Base-by-base conservation (phyloP, 2,888 invertebrate genomes). In the Meteorus cinctellus region DNA sequence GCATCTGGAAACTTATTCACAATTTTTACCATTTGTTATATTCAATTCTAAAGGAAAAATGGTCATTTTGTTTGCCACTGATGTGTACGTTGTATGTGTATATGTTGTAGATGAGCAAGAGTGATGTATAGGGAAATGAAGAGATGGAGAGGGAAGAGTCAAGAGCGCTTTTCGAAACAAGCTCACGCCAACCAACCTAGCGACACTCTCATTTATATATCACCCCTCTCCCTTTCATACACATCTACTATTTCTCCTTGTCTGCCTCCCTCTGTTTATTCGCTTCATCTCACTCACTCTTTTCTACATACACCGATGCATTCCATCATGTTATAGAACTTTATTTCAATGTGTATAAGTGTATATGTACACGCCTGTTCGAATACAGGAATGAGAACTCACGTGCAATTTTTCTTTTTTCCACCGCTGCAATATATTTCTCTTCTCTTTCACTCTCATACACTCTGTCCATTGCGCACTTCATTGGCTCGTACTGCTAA, bases 191-290 rank as follows among this genome's bases (percentile, higher is more conserved):
- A 72, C 27, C 8, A 45, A 27, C 72, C 80, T 74, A 76, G 78
- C 79, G 81, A 82, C 81, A 81, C 80, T 81, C 79, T 80, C 78
- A 78, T 82, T 81, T 79, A 77, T 82, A 76, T 77, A 76, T 77
- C 72, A 75, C 62, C 34, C 62, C 34, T 48, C 66, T 19, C 16
- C 19, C 51, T 73, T 10, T 41, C 41, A 41, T 12, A 41, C 12
- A 41, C 55, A 55, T 19, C 8, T 0, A 6, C 24, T 55, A 60
- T 62, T 74, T 68, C 55, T 68, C 74, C 41, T 41, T 10, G 41
- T 41, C 41, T 12, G 0, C 41, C 8, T 10, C 2, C 6, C 8
- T 10, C 41, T 41, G 12, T 41, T 12, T 41, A 12, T 41, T 41
- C 41, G 8, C 41, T 41, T 6, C 41, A 41, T 41, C 41, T 41